Percentiles rank a stretch among this genome's conserved stretches.
Conservation (phyloP, 2,113 vertebrate genomes). For the Bubalus kerabau region DNA sequence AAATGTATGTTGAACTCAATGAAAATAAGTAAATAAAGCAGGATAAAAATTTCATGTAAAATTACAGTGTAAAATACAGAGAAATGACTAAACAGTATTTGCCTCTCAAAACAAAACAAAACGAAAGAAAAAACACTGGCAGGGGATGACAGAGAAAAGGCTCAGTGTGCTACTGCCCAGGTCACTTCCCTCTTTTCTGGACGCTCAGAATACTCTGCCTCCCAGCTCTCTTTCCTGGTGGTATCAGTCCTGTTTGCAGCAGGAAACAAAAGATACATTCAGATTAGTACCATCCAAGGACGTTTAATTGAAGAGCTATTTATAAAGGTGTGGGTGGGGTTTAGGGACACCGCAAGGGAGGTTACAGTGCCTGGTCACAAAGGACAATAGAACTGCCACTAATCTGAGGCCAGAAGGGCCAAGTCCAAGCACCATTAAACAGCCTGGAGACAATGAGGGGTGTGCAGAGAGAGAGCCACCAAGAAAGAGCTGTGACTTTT, state of each 20-base stretch:
- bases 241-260: not conserved
- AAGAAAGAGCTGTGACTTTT: not conserved
- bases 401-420: too few relatives aligned
- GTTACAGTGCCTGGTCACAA: not conserved
- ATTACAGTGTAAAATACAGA: not conserved
- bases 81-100: not conserved
- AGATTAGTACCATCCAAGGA: not conserved
- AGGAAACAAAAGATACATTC: not conserved
- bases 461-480: not conserved
- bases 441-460: not conserved
- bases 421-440: not conserved
- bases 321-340: not conserved
- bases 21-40: not conserved
- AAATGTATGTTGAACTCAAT: not conserved
- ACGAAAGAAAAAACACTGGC: not conserved
- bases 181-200: not conserved
- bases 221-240: not conserved
- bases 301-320: not conserved
- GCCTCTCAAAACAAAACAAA: not conserved
- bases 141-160: not conserved
- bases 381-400: not conserved
- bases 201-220: not conserved
- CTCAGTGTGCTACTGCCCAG: not conserved
- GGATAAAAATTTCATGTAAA: not conserved
- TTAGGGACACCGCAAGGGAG: not conserved